Evolutionary conservation across 2,113 vertebrate species (phyloP).

Genomic region (Ctenodactylus gundi): DNA sequence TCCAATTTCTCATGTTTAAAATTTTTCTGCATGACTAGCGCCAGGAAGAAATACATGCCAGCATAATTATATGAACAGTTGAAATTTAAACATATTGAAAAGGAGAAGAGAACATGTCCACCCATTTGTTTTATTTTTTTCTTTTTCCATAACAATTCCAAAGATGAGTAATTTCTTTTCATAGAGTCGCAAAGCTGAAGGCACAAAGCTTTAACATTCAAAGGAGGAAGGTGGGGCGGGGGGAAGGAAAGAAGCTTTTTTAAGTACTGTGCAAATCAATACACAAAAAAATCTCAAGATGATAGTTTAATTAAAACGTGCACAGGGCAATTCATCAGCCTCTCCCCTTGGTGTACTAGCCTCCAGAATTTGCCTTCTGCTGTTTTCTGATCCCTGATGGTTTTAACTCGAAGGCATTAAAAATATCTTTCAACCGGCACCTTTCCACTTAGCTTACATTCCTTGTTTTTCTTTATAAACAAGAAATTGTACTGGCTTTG

Average conservation of each 20-base stretch:
- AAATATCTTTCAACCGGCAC: slow-evolving; percentile 74
- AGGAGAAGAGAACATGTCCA: slow-evolving; percentile 82
- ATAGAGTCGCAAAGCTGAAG: slow-evolving; percentile 81
- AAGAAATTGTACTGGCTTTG: slow-evolving; percentile 80
- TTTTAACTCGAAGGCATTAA: slow-evolving; percentile 80
- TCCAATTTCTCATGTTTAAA: slow-evolving; percentile 86
- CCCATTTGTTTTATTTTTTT: slow-evolving; percentile 80
- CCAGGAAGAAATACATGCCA: slow-evolving; percentile 85
- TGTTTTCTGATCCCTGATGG: slow-evolving; percentile 80
- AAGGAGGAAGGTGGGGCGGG: slow-evolving; percentile 64
- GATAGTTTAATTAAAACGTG: slow-evolving; percentile 86
- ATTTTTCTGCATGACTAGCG: slow-evolving; percentile 86
- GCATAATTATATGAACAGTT: slow-evolving; percentile 88
- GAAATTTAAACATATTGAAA: slow-evolving; percentile 86
- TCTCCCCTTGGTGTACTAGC: slow-evolving; percentile 74
- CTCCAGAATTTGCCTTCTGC: slow-evolving; percentile 79
- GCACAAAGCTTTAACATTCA: slow-evolving; percentile 80
- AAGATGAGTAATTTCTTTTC: slow-evolving; percentile 84
- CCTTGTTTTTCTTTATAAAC: slow-evolving; percentile 82
- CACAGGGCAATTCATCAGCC: slow-evolving; percentile 82
- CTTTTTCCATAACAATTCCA: slow-evolving; percentile 74
- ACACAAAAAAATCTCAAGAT: slow-evolving; percentile 85
- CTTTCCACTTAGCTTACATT: slow-evolving; percentile 81
- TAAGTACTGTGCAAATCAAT: slow-evolving; percentile 84
- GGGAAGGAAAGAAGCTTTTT: slow-evolving; percentile 73